Base-by-base conservation (phyloP, 2,113 vertebrate genomes). In the Centropristis striata region DNA sequence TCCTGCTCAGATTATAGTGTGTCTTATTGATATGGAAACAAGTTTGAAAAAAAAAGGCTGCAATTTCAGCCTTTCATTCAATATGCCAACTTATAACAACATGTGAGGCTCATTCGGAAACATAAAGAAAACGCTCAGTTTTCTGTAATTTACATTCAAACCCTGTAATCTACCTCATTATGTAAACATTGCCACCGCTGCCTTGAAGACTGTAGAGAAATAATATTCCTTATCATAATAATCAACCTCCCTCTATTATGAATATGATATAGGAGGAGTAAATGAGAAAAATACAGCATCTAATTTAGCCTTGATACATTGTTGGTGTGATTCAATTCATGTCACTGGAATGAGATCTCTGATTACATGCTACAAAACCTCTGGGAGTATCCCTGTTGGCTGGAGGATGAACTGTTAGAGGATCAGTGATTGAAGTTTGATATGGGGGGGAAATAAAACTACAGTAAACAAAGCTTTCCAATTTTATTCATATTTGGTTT, bases 111-210 rank as follows among this genome's bases (percentile, higher is more conserved):
- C 37, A 47, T 13, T 37, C 25, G 39, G 15, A 71, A 78, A 75
- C 23, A 27, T 28, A 57, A 63, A 20, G 15, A 61, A 53, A 76
- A 44, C 28, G 49, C 27, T 50, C 14, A n/a, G n/a, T 25, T 70
- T 80, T 74, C 15, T 12, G 28, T 68, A 3, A 80, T 88, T 82
- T 59, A 72, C 39, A 60, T 81, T 83, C 67, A 71, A 80, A 74
- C 21, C 67, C 37, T 59, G 71, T 72, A 67, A 83, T 57, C 66
- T 71, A 53, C n/a, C 37, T 75, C 57, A 78, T 78, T 73, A 69
- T 36, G 66, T 72, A 80, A 86, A 78, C 63, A 78, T 54, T 51
- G 55, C 54, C 37, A 66, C 27, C 58, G 12, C 44, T 4, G 23
- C 69, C 27, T 60, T 23, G 6, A 37, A 51, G 32, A 59, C 42